Percentiles rank a stretch among this genome's conserved stretches.
These are phyloP conservation scores for Ochropleura leucogaster DNA, from an alignment of 2,888 invertebrate genomes.

Conservation along the genomic window DNA sequence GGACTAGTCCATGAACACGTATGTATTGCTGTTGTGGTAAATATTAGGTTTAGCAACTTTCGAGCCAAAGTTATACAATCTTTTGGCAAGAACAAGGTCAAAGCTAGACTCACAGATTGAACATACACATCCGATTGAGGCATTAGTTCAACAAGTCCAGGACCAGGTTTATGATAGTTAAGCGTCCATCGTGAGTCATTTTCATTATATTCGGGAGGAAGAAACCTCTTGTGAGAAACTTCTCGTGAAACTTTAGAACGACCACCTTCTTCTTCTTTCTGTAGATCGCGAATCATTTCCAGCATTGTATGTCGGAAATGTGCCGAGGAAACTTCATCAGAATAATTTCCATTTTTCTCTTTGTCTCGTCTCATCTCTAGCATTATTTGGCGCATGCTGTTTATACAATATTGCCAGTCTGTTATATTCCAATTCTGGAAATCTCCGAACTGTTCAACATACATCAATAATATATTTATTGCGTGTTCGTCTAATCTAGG, in stretches of 20 bases:
- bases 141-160: slow-evolving; percentile 18
- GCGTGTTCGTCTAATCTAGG: slow-evolving; percentile 13
- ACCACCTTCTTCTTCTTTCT: neutral
- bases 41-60: slow-evolving; percentile 7
- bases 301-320: neutral
- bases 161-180: neutral
- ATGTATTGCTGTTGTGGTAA: slow-evolving; percentile 9
- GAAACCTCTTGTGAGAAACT: neutral
- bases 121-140: slow-evolving; percentile 7
- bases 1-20: slow-evolving; percentile 2
- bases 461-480: neutral
- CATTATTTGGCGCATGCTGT: slow-evolving; percentile 6
- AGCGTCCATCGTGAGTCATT: slow-evolving; percentile 30
- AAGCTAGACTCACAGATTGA: neutral
- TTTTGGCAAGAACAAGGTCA: neutral
- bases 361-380: slow-evolving; percentile 8
- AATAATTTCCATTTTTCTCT: slow-evolving; percentile 1
- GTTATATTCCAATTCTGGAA: neutral
- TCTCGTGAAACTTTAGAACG: neutral
- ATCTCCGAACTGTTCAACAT: slow-evolving; percentile 1
- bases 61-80: neutral
- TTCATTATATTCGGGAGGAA: slow-evolving; percentile 11
- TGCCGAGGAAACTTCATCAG: neutral
- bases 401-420: slow-evolving; percentile 14
- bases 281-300: neutral